Conservation (phyloP, 2,113 vertebrate species). For the Melozone crissalis region DNA sequence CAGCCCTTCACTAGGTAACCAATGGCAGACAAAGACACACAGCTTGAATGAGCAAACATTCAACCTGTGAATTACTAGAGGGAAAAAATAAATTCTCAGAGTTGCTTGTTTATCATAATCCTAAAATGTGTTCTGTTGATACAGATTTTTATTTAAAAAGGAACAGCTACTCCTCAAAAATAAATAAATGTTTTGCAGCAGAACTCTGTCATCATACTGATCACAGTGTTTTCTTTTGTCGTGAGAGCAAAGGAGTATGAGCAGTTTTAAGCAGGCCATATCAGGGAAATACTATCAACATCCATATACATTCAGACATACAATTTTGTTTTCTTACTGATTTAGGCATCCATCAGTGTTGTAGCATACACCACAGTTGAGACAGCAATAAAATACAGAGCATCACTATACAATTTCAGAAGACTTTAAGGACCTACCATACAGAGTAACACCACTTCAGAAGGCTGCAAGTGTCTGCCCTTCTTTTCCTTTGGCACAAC, state of each 20-base stretch:
- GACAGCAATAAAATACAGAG: neutral
- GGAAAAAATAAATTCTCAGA: neutral
- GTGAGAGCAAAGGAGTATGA: neutral
- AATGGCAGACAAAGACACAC: neutral
- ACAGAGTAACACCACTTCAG: neutral
- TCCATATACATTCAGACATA: neutral
- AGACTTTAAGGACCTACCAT: neutral
- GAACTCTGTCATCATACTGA: neutral
- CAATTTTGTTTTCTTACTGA: neutral
- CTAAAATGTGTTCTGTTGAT: neutral
- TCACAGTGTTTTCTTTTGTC: conserved; percentile 15
- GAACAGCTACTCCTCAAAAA: neutral
- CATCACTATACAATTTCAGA: neutral
- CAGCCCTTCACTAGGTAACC: neutral
- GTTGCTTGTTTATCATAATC: neutral
- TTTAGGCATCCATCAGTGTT: neutral
- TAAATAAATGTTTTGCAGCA: neutral
- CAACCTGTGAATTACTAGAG: neutral
- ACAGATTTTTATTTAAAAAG: neutral
- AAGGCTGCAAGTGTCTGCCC: neutral
- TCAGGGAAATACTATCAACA: conserved; percentile 26
- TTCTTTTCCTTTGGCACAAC: neutral
- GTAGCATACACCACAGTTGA: neutral
- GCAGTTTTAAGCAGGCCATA: neutral
- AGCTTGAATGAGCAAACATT: neutral